A percentile compares a stretch with the other conserved stretches of the same genome.
Conservation (phyloP, 2,113 vertebrate genomes). For the Macroglossus sobrinus region DNA sequence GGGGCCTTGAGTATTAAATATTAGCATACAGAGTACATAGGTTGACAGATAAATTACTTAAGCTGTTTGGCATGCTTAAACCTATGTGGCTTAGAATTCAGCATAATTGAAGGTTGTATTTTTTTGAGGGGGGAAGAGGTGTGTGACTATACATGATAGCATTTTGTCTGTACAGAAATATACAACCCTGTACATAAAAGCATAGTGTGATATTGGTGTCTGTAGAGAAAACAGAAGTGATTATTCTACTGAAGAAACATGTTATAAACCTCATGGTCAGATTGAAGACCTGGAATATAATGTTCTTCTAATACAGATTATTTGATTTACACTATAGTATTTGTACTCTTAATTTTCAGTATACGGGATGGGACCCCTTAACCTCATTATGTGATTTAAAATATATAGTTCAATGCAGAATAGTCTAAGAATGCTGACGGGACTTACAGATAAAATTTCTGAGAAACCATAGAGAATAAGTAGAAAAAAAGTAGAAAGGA, state of each 20-base stretch:
- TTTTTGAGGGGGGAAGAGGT: conserved; percentile 24
- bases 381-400: not conserved
- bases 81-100: not conserved
- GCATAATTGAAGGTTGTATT: not conserved
- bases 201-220: not conserved
- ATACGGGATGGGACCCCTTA: not conserved
- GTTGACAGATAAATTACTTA: not conserved
- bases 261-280: not conserved
- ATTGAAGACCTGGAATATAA: not conserved
- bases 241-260: not conserved
- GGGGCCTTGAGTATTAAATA: not conserved
- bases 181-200: not conserved
- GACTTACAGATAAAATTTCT: conserved; percentile 21
- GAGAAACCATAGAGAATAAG: not conserved
- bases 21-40: not conserved
- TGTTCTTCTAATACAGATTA: not conserved
- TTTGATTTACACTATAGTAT: not conserved
- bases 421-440: not conserved
- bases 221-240: not conserved
- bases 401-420: not conserved
- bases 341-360: not conserved
- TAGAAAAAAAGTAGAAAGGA: not conserved
- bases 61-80: not conserved
- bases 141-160: not conserved
- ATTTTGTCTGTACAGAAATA: not conserved